Conservation (phyloP, 2,888 invertebrate species). For the Archips xylosteana region DNA sequence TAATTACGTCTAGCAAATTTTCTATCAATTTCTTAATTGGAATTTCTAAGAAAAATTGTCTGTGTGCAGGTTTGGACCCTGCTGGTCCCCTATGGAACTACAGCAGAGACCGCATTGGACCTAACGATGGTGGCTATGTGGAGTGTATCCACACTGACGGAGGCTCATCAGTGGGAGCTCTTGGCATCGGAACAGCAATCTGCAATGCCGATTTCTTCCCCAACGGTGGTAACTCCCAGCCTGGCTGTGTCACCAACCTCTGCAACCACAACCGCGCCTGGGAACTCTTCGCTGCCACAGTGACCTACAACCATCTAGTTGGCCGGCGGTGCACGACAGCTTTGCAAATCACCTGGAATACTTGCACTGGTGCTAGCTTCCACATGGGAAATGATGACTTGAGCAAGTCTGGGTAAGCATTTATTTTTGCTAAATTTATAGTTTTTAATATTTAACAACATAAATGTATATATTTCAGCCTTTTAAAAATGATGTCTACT, state of each 20-base stretch:
- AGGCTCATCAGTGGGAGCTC: slow-evolving; percentile 43
- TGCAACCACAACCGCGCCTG: slow-evolving; percentile 70
- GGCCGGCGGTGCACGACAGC: slow-evolving; percentile 58
- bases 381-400: slow-evolving; percentile 65
- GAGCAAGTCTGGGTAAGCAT: slow-evolving; percentile 61
- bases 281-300: slow-evolving; percentile 66
- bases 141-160: slow-evolving; percentile 52
- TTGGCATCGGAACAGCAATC: slow-evolving; percentile 47
- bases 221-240: slow-evolving; percentile 80
- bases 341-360: slow-evolving; percentile 59
- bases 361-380: slow-evolving; percentile 60
- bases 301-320: slow-evolving; percentile 63
- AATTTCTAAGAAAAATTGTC: neutral
- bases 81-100: slow-evolving; percentile 73
- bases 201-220: slow-evolving; percentile 86
- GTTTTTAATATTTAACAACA: too few species aligned
- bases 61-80: slow-evolving; percentile 47
- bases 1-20: slow-evolving; percentile 20
- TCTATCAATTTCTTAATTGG: neutral
- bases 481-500: neutral
- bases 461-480: neutral
- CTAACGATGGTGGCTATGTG: slow-evolving; percentile 54
- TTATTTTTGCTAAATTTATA: too few species aligned
- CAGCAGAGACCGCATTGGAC: slow-evolving; percentile 40
- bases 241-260: slow-evolving; percentile 62